Evolutionary conservation across 2,888 invertebrate genomes (phyloP).

Genomic region (Habrosyne pyritoides): DNA sequence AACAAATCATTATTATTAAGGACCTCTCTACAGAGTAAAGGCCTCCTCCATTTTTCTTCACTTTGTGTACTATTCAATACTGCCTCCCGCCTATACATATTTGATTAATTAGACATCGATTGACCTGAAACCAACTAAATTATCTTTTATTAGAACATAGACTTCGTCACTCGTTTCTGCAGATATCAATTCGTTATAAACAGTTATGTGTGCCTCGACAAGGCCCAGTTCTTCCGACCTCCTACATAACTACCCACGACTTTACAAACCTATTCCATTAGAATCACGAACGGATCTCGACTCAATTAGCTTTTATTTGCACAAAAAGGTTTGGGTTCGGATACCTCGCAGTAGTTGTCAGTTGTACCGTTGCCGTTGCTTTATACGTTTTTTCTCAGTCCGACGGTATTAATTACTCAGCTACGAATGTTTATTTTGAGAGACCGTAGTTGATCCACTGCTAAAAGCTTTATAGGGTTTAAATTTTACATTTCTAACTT

Average conservation of each 20-base stretch:
- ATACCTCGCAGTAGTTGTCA: not conserved
- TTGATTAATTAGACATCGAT: too few species aligned
- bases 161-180: too few species aligned
- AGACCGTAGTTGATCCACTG: not conserved
- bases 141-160: too few species aligned
- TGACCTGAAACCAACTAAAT: too few species aligned
- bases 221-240: not conserved
- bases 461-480: not conserved
- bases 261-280: constrained; percentile 11
- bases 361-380: not conserved
- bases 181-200: too few species aligned
- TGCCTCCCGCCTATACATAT: too few species aligned
- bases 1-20: too few species aligned
- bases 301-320: constrained; percentile 13
- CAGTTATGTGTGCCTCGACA: too few species aligned
- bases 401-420: not conserved
- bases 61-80: too few species aligned
- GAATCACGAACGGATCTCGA: constrained; percentile 10
- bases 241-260: not conserved
- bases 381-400: not conserved
- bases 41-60: too few species aligned
- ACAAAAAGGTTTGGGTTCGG: constrained; percentile 1
- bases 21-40: too few species aligned
- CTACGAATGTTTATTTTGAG: not conserved
- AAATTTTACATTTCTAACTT: too few species aligned